phyloP scores from a whole-genome alignment of 2,797 vertebrate genomes.

The Chrysolophus pictus region DNA sequence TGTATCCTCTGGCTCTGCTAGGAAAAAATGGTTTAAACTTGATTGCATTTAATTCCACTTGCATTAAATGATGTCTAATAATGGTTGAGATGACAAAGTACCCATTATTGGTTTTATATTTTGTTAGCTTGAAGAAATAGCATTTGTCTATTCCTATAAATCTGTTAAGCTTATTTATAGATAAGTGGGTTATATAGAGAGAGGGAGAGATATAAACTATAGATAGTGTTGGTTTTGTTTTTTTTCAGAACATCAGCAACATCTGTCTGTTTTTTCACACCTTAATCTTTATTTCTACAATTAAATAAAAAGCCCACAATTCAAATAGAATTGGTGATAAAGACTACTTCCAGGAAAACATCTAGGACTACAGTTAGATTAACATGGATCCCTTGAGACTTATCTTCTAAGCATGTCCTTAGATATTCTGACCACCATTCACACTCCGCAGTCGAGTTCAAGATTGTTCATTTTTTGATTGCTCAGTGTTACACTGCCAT shows the following conservation, averaged over 20 bases:
- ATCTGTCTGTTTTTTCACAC: background rate
- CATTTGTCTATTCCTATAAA: background rate
- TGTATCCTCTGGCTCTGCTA: background rate
- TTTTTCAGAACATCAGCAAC: background rate
- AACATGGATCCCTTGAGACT: background rate
- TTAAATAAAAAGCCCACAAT: background rate
- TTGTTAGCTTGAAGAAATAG: background rate
- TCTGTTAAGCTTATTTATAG: background rate
- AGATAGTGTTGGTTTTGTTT: too few relatives aligned
- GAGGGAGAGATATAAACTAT: too few relatives aligned
- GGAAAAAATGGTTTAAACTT: background rate
- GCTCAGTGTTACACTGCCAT: background rate
- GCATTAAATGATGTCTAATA: background rate
- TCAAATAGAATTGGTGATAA: background rate
- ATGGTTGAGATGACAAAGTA: background rate
- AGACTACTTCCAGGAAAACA: background rate
- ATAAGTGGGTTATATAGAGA: background rate
- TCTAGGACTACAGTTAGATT: background rate
- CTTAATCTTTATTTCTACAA: background rate
- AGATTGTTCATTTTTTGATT: background rate
- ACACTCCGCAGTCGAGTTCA: background rate
- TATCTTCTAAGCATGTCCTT: background rate
- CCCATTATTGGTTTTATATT: background rate
- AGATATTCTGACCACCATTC: background rate
- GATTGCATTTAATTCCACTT: background rate